Evolutionary conservation across 2,888 invertebrate genomes (phyloP), one percentile per base, ranked within the genome.

Genomic region (Sinelater perroti): DNA sequence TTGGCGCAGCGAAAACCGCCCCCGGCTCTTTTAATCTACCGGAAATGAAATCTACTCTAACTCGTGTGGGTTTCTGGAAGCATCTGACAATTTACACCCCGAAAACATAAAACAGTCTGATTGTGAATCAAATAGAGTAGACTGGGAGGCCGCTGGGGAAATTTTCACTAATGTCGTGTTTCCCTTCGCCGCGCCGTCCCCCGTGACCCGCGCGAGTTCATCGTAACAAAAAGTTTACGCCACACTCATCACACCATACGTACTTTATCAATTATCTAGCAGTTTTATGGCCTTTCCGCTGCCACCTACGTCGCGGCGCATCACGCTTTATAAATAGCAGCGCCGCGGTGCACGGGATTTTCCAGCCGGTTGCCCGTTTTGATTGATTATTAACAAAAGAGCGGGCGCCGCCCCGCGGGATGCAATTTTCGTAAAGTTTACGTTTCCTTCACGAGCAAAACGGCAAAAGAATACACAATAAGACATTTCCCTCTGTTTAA

Each of bases 101-200:
- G 40, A 55, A 63, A 63, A 58, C 56, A 56, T 60, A 63, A 65
- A 64, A 54, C 64, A 65, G 64, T 62, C 61, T 69, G 69, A 71
- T 70, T 68, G 68, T 65, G 72, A 70, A 74, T 73, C 71, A 70
- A 72, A 71, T 70, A 67, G 71, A 72, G 71, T 71, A 67, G 67
- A 67, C 64, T 62, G 60, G 53, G 55, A 62, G 67, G 75, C 69
- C 75, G 70, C 76, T 69, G 65, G 76, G 75, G 76, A 76, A 76
- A 76, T 76, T 76, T 72, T 73, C 74, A 67, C 72, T 76, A 75
- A 76, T 76, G 75, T 70, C 70, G 69, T 70, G 68, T 69, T 64
- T 63, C 64, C 62, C 62, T 65, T 69, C 64, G 36, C 54, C 40
- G 45, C 56, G 49, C 56, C 51, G 57, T 58, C 53, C 61, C 60